Evolutionary conservation across 2,797 vertebrate genomes (phyloP).

Genomic region (Rhabdophis nuchalis): DNA sequence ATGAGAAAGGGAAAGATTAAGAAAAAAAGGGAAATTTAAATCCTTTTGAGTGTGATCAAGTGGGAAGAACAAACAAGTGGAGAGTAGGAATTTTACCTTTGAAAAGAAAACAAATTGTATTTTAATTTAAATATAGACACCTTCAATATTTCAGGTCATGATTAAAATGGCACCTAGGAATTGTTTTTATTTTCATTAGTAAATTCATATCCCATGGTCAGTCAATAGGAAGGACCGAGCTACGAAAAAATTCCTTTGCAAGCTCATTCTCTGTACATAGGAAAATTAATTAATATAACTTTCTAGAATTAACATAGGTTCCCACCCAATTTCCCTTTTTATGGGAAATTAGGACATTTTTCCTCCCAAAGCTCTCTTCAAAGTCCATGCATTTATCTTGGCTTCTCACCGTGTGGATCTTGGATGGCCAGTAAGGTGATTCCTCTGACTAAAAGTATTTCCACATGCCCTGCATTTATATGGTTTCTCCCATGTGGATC

Average conservation of each 20-base stretch:
- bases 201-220: neutral
- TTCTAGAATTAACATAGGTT: neutral
- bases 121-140: neutral
- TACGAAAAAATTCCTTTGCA: neutral
- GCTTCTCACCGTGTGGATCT: neutral
- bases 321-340: neutral
- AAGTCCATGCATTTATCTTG: neutral
- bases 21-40: neutral
- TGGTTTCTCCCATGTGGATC: no score
- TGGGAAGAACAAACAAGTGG: neutral
- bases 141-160: neutral
- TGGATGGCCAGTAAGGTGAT: neutral
- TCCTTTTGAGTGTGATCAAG: neutral
- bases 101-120: neutral
- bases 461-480: no score
- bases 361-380: neutral
- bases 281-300: neutral
- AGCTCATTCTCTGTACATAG: neutral
- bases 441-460: no score
- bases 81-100: neutral
- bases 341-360: neutral
- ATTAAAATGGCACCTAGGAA: neutral
- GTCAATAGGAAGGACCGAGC: neutral
- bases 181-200: neutral
- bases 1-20: neutral